Evolutionary conservation across 2,888 invertebrate genomes (phyloP).

Genomic region (Hipparchia sbordonii): DNA sequence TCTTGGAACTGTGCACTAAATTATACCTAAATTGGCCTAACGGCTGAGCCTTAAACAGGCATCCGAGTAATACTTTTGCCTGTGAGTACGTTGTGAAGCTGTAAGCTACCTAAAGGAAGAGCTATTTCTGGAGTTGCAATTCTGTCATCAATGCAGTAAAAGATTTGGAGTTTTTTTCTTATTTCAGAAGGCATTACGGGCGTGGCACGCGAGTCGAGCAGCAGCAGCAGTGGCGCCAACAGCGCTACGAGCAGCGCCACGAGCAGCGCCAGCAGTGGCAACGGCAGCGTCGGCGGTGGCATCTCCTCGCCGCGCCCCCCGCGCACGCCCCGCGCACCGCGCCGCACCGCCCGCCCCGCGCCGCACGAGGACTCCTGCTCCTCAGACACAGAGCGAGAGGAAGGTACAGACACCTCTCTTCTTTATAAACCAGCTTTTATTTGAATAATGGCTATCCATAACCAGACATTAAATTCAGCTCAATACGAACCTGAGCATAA

Average conservation of each 20-base stretch:
- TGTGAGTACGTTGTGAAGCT: too few relatives aligned
- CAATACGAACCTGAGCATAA: too few relatives aligned
- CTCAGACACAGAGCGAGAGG: conserved; percentile 84
- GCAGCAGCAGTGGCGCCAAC: conserved; percentile 47
- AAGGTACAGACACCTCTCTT: conserved; percentile 54
- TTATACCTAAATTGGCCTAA: too few relatives aligned
- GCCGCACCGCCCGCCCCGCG: conserved; percentile 51
- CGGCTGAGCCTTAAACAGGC: too few relatives aligned
- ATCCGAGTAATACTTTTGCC: too few relatives aligned
- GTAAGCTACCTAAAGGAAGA: too few relatives aligned
- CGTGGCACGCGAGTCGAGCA: conserved; percentile 54
- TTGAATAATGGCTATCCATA: too few relatives aligned
- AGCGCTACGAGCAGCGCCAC: conserved; percentile 41
- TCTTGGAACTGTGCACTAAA: too few relatives aligned
- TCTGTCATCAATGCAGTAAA: too few relatives aligned
- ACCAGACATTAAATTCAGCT: too few relatives aligned
- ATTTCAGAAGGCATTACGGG: conserved; percentile 41
- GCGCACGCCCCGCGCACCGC: conserved; percentile 58
- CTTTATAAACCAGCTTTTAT: too few relatives aligned
- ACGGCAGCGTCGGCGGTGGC: conserved; percentile 51
- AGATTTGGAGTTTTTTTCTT: not conserved
- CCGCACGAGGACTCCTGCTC: conserved; percentile 71
- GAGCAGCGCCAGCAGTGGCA: conserved; percentile 33
- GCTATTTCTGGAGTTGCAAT: too few relatives aligned
- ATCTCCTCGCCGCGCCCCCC: conserved; percentile 55